Evolutionary conservation across 2,113 vertebrate species (phyloP), one percentile per base, ranked within the genome.

Genomic region (Mellivora capensis): DNA sequence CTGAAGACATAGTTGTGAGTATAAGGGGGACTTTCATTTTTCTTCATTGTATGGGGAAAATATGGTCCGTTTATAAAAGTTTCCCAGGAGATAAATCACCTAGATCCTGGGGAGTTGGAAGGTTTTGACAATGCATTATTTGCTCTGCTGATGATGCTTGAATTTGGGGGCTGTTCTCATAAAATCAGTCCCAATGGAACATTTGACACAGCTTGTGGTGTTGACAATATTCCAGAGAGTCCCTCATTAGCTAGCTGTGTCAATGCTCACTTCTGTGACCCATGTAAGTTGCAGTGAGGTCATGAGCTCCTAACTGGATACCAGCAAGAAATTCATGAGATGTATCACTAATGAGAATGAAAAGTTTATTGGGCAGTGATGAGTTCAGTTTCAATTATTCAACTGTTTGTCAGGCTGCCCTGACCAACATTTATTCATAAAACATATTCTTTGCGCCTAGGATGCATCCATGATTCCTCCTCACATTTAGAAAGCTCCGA

Each of bases 41-140:
- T 97, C 94, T 96, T 96, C 81, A 91, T 93, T 96, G 87, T 64
- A 57, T 71, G 49, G 10, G 34, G 37, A 90, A 72, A 96, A 93
- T 71, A 94, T 12, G 9, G 84, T 64, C 69, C 83, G 90, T 91
- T 94, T 97, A 93, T 76, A 94, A 95, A 96, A 90, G 21, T 84
- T 95, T 81, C 77, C 88, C 47, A n/a, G 25, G 59, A 97, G 76
- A 96, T 93, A 96, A 96, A 97, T 91, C 93, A 93, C 64, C 31
- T 29, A 94, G 44, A 88, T 82, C 14, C 20, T 10, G 3, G 59
- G 27, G 72, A 96, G 31, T 27, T 95, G 37, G 74, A 87, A 85
- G 52, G 42, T 79, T 97, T 95, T 92, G 90, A 82, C 80, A 96
- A 77, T 85, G n/a, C 49, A 82, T 94, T 96, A 90, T 86, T 94